A percentile compares a stretch with the other conserved stretches of the same genome.
Evolutionary conservation across 2,797 vertebrate species (phyloP).

Genomic region (Tangara arthus): DNA sequence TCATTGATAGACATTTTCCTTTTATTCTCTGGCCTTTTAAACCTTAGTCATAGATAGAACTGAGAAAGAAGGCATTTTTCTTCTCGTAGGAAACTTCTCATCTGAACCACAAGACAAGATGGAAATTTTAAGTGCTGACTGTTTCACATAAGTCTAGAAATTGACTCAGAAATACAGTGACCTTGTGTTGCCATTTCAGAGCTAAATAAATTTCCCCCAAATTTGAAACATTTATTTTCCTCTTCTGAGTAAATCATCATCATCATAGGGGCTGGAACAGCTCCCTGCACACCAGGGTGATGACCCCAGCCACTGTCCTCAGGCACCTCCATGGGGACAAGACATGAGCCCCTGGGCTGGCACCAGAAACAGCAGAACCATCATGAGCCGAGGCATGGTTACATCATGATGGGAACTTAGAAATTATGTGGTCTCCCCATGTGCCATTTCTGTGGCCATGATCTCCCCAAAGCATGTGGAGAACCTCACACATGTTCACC

Average conservation of each 20-base stretch:
- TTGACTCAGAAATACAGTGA: not conserved
- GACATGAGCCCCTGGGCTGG: not conserved
- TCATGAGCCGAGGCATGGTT: not conserved
- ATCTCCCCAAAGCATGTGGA: fast-evolving
- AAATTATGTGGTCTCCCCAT: not conserved
- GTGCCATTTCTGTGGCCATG: no score
- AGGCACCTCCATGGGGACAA: not conserved
- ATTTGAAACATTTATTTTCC: not conserved
- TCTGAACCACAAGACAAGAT: not conserved
- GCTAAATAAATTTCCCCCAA: not conserved
- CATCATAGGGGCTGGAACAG: fast-evolving
- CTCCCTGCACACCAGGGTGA: fast-evolving
- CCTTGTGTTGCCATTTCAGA: not conserved
- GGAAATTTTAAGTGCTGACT: not conserved
- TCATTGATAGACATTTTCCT: not conserved
- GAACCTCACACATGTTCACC: fast-evolving
- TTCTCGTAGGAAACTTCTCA: not conserved
- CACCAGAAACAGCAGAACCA: not conserved
- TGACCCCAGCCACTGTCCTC: not conserved
- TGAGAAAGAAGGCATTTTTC: not conserved
- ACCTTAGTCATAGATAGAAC: not conserved
- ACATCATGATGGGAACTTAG: not conserved
- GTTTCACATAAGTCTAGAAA: not conserved
- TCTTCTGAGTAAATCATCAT: not conserved
- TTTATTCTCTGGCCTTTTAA: not conserved